Evolutionary conservation across 2,888 invertebrate genomes (phyloP), one percentile per base, ranked within the genome.

Genomic region (Gnatocerus cornutus): DNA sequence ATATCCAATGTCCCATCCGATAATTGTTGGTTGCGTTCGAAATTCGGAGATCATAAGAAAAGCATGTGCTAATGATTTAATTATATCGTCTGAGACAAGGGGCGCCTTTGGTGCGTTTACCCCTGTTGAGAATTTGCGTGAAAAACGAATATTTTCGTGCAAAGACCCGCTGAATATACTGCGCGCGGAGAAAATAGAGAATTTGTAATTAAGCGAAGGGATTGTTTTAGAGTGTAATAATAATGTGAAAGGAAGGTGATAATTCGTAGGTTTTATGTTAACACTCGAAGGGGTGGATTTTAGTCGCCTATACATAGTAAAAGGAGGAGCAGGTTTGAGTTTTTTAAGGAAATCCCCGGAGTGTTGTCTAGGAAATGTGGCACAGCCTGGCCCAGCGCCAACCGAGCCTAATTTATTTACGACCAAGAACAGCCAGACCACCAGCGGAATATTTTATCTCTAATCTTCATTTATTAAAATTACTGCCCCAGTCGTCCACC

Each of bases 361-460:
- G 75, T 76, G 76, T 74, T 76, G 76, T 76, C 77, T 77, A 73
- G 75, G 74, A 78, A 77, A 78, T 77, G 77, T 76, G 74, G 74
- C 73, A 73, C 72, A 76, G 76, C 73, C 76, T 79, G 79, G 79
- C 76, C 75, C 71, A 73, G 73, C 73, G 79, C 78, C 79, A 79
- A 74, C 71, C 71, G 71, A 66, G 72, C 56, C 75, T 79, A 78
- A 79, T 78, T 79, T 79, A 79, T 79, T 79, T 79, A 79, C 77
- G 75, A 77, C 71, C 71, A 71, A 63, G 71, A 73, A 71, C 72
- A 73, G 72, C 69, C 71, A 71, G 71, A 73, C 74, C 65, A 70
- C 73, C 71, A 68, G 46, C 72, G 66, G 75, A 76, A 76, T 78
- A 74, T 74, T 77, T 75, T 73, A 74, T 75, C 73, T 73, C 70